Evolutionary conservation across 2,797 vertebrate genomes (phyloP).

Genomic region (Lepus townsendii): DNA sequence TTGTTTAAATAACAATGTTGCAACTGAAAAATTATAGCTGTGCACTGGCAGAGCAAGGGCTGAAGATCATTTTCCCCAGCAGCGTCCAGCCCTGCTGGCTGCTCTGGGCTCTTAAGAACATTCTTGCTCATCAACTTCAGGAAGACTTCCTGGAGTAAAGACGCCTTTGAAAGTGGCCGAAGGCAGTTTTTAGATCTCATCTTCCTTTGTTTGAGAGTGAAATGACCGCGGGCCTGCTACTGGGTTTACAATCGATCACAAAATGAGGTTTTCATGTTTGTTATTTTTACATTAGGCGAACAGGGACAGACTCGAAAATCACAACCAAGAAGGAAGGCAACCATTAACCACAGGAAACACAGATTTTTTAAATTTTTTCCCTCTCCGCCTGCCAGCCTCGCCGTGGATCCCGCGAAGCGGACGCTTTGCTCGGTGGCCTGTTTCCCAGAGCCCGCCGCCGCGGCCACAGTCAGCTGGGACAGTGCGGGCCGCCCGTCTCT

Average conservation of each 20-base stretch:
- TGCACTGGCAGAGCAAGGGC: not conserved
- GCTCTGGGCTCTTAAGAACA: not conserved
- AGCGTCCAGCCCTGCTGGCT: not conserved
- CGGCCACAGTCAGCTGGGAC: not conserved
- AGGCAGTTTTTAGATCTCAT: constrained; percentile 18
- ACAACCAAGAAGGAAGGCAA: not conserved
- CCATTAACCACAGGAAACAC: not conserved
- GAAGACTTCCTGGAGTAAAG: constrained; percentile 54
- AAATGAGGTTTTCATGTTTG: constrained; percentile 26
- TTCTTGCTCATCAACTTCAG: constrained; percentile 47
- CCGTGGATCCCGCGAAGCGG: not conserved
- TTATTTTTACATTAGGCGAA: constrained; percentile 2
- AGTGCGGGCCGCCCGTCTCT: not conserved
- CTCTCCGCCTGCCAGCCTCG: not conserved
- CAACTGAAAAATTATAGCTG: not conserved
- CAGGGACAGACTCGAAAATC: not conserved
- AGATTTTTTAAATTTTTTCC: not conserved
- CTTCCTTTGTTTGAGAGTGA: constrained; percentile 8
- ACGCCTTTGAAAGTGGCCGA: constrained; percentile 44
- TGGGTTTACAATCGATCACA: constrained; percentile 59
- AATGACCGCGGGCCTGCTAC: constrained; percentile 2
- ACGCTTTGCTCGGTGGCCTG: accelerated
- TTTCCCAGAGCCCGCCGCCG: not conserved
- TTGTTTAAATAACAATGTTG: not conserved
- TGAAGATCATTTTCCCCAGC: not conserved